Base-by-base conservation (phyloP, 2,113 vertebrate species). In the Chloebia gouldiae region DNA sequence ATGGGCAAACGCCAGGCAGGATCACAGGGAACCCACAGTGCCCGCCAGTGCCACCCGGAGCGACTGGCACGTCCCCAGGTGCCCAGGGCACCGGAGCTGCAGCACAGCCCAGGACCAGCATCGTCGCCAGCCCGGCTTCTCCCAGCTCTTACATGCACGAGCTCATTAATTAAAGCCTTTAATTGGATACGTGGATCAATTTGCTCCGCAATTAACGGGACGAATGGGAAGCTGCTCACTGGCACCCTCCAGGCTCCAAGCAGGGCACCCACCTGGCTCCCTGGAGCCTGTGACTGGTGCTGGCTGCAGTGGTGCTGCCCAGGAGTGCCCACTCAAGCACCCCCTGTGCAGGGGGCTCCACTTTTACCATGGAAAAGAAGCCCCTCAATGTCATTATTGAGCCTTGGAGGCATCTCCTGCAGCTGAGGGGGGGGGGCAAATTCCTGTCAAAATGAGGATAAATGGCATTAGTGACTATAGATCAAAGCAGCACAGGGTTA, bases 121-220 rank as follows among this genome's bases (percentile, higher is more conserved):
- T 0, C 21, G 16, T 0, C 0, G 0, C 37, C 39, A 54, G 1
- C 35, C 47, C 2, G 0, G 21, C 56, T 21, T 16, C 78, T 40
- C 44, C 30, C 59, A 4, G 81, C 56, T 71, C 64, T 73, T 13
- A 84, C 76, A 51, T 1, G 0, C 68, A 4, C 81, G 75, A 88
- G 44, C 76, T 96, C 82, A 21, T 83, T 94, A 81, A 90, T 88
- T 64, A 88, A 83, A 94, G 85, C 51, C 71, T 93, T 86, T 75
- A 30, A 92, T 94, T 6, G 22, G 76, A 71, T 92, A 77, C 94
- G 86, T 2, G 71, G 81, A 93, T 96, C 84, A 78, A 93, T 81
- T 60, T 11, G 7, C 61, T 45, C 24, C 1, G 1, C 35, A 69
- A 76, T 82, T 79, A 91, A 72, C 35, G 8, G 30, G 66, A 65